Evolutionary conservation across 2,797 vertebrate species (phyloP), one percentile per base, ranked within the genome.

Genomic region (Notolepis coatsorum): DNA sequence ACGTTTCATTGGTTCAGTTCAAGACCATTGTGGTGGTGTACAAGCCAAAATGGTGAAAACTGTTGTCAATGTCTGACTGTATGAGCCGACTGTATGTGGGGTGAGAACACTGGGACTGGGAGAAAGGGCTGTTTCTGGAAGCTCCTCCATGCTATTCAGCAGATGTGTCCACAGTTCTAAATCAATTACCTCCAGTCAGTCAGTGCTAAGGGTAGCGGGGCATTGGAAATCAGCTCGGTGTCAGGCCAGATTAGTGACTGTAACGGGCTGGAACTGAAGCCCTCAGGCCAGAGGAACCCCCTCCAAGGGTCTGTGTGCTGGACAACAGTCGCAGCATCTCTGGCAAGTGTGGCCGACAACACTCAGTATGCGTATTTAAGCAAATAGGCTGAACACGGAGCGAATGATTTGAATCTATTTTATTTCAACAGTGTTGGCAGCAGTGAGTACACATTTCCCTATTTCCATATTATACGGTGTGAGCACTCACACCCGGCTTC

Each of bases 151-250:
- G 71, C 61, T 69, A 79, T 89, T 84, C 75, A 87, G 86, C 81
- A 81, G 78, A 84, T 89, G 86, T 79, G 80, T 83, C 49, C 71
- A 77, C 80, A 84, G 82, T 89, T 89, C 84, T 84, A 88, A 91
- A 90, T 90, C 87, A 88, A 91, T 90, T 90, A 87, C 88, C 69
- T 82, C 80, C 71, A 84, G 80, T 73, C 80, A 81, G 87, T 75
- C 81, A 59, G 65, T 77, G 79, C 86, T 86, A 80, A 81, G 78
- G 60, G 55, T 81, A 56, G 78, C 71, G 71, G 81, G 83, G 79
- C 75, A 86, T 89, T 90, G 84, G 89, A 89, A 89, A 91, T 89
- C 87, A 87, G 85, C 87, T 88, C 85, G 86, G 84, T 89, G 89
- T 90, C 88, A 88, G 84, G 77, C 73, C 79, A 87, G 82, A 91